phyloP scores from a whole-genome alignment of 2,888 invertebrate species.

The Plusia festucae region DNA sequence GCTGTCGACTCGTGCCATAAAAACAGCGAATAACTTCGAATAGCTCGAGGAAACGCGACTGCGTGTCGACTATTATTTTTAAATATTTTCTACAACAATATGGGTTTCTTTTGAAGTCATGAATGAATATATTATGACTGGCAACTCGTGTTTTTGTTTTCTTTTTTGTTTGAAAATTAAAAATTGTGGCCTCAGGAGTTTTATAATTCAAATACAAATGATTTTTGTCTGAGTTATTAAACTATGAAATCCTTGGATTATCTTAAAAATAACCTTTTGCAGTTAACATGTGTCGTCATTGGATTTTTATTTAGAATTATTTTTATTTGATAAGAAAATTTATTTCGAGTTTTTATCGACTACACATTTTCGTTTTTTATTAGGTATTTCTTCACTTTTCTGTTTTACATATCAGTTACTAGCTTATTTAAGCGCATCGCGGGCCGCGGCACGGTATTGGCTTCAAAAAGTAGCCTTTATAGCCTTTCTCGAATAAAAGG shows the following conservation, averaged over 20 bases:
- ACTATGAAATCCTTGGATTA: background rate
- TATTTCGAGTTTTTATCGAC: too few relatives aligned
- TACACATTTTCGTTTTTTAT: too few relatives aligned
- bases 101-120: slow-evolving; percentile 41
- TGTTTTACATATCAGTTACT: too few relatives aligned
- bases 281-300: too few relatives aligned
- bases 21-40: slow-evolving; percentile 62
- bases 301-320: too few relatives aligned
- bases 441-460: too few relatives aligned
- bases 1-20: slow-evolving; percentile 57
- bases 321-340: too few relatives aligned
- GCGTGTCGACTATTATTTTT: slow-evolving; percentile 41
- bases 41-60: slow-evolving; percentile 50
- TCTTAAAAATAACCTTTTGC: background rate
- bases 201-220: background rate
- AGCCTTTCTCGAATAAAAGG: too few relatives aligned
- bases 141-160: slow-evolving; percentile 32
- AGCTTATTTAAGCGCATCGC: too few relatives aligned
- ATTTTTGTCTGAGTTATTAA: background rate
- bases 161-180: slow-evolving; percentile 14
- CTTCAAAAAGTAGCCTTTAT: too few relatives aligned
- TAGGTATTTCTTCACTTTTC: too few relatives aligned
- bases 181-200: slow-evolving; percentile 13
- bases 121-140: slow-evolving; percentile 43
- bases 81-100: slow-evolving; percentile 44